These are phyloP conservation scores for Danio kyathit DNA, from an alignment of 2,797 vertebrate genomes.

Conservation along the genomic window DNA sequence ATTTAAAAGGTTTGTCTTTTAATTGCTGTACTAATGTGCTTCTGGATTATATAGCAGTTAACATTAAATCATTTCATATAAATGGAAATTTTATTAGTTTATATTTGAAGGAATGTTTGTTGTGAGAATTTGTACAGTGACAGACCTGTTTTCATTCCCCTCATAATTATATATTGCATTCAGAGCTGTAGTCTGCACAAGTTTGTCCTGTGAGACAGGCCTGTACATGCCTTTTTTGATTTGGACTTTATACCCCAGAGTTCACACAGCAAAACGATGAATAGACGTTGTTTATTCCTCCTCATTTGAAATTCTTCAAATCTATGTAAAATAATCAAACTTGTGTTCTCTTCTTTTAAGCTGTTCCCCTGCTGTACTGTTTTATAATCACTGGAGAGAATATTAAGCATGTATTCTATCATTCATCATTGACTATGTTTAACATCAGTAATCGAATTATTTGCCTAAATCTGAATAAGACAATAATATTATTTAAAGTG, in stretches of 20 bases:
- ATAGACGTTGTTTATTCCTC: background rate
- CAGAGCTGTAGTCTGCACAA: slow-evolving; percentile 16
- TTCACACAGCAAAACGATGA: background rate
- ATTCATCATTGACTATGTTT: no score
- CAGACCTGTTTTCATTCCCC: background rate
- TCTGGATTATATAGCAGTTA: background rate
- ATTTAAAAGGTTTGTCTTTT: background rate
- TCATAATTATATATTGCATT: slow-evolving; percentile 25
- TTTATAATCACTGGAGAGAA: background rate
- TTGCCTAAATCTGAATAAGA: no score
- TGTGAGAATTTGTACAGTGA: no score
- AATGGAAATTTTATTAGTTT: background rate
- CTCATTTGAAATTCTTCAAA: slow-evolving; percentile 23
- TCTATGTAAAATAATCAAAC: background rate
- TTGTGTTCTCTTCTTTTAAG: background rate
- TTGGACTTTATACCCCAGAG: slow-evolving; percentile 7
- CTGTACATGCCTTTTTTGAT: slow-evolving; percentile 12
- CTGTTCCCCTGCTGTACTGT: background rate
- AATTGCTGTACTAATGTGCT: background rate
- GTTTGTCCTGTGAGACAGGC: background rate
- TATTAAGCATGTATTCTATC: no score
- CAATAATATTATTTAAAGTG: no score
- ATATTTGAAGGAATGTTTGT: background rate
- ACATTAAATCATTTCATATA: background rate
- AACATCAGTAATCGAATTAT: no score